Conservation (phyloP, 2,113 vertebrate species). For the Eublepharis macularius region DNA sequence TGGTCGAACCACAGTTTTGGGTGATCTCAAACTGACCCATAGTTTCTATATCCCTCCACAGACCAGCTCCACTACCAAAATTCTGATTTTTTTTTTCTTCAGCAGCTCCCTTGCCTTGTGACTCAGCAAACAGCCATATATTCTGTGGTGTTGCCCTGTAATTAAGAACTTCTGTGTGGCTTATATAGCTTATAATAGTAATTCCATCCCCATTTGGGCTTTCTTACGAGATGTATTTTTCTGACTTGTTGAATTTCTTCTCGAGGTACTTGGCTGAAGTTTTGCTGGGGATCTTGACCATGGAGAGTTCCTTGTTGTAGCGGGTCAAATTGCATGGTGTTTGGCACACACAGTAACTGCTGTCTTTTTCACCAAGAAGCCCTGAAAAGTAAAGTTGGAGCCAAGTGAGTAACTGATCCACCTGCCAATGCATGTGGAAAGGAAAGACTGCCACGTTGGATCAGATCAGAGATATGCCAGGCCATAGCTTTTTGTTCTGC, state of each 20-base stretch:
- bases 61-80: neutral
- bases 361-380: conserved; percentile 91
- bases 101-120: no score
- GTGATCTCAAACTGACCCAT: no score
- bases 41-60: neutral
- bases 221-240: conserved; percentile 97
- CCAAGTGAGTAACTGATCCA: neutral
- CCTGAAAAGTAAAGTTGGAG: conserved; percentile 71
- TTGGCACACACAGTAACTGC: conserved; percentile 91
- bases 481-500: neutral
- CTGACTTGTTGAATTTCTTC: conserved; percentile 98
- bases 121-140: neutral
- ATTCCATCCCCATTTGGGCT: neutral
- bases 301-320: conserved; percentile 98
- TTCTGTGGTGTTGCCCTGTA: neutral
- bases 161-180: neutral
- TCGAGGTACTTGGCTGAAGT: conserved; percentile 97
- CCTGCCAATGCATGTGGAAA: no score
- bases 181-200: neutral
- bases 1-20: no score
- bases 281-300: conserved; percentile 99
- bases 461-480: neutral
- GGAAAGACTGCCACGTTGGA: neutral
- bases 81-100: neutral
- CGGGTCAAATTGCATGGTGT: conserved; percentile 97